A percentile compares a stretch with the other conserved stretches of the same genome.
These are phyloP conservation scores for Orthosia incerta DNA, from an alignment of 2,888 invertebrate species.

Conservation along the genomic window DNA sequence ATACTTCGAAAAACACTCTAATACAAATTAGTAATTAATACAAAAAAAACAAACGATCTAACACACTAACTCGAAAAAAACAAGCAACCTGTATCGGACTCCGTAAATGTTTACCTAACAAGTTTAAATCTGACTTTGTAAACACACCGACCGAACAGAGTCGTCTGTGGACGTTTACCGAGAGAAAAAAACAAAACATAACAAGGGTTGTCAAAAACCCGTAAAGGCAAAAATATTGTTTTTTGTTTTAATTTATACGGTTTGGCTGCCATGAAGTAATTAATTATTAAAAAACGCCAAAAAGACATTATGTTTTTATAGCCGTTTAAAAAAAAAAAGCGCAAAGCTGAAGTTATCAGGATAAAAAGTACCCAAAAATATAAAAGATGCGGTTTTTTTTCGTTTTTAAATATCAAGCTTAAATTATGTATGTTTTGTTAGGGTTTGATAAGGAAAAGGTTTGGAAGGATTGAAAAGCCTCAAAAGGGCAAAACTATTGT, in stretches of 20 bases:
- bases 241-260: background rate
- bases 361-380: background rate
- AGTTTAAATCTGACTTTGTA: slow-evolving; percentile 68
- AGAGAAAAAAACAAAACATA: slow-evolving; percentile 39
- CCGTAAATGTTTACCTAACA: slow-evolving; percentile 64
- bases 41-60: background rate
- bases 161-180: slow-evolving; percentile 57
- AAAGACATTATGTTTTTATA: too few relatives aligned
- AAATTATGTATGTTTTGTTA: background rate
- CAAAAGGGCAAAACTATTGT: too few relatives aligned
- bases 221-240: too few relatives aligned
- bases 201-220: slow-evolving; percentile 46
- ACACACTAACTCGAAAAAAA: slow-evolving; percentile 17
- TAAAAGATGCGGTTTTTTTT: background rate
- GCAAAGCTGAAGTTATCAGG: background rate
- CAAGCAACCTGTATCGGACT: slow-evolving; percentile 62
- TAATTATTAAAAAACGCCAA: too few relatives aligned
- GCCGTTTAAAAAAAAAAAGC: background rate
- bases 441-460: too few relatives aligned
- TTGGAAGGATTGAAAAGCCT: too few relatives aligned
- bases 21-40: too few relatives aligned
- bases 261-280: too few relatives aligned
- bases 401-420: background rate
- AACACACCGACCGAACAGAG: slow-evolving; percentile 62
- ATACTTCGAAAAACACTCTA: background rate